Conservation (phyloP, 2,797 vertebrate species). For the Sebastes flavidus region DNA sequence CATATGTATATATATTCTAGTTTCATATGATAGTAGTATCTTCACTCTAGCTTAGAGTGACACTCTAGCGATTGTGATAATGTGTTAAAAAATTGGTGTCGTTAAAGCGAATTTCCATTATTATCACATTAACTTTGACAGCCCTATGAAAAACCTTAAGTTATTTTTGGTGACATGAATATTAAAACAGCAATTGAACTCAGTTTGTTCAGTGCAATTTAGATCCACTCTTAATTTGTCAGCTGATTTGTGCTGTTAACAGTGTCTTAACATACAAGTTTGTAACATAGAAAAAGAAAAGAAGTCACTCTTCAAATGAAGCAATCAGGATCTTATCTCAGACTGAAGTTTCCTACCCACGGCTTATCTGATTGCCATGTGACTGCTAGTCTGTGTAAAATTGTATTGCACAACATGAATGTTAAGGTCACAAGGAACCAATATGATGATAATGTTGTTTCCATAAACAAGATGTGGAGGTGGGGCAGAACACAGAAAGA, state of each 20-base stretch:
- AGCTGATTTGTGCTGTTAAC: not conserved
- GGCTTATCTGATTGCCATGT: conserved; percentile 28
- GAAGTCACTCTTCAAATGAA: not conserved
- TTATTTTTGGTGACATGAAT: not conserved
- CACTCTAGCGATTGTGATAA: too few relatives aligned
- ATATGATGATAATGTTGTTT: not conserved
- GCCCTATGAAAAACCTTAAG: not conserved
- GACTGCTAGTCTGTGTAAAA: conserved; percentile 6
- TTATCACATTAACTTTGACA: too few relatives aligned
- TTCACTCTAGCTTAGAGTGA: too few relatives aligned
- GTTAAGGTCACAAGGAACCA: conserved; percentile 17
- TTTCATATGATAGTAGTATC: too few relatives aligned
- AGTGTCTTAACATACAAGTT: not conserved
- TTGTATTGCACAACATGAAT: not conserved
- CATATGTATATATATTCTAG: too few relatives aligned
- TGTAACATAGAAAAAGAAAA: not conserved
- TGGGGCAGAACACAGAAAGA: not conserved
- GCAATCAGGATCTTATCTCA: conserved; percentile 22
- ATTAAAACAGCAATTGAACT: not conserved
- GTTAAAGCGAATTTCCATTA: too few relatives aligned
- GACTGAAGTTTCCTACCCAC: not conserved
- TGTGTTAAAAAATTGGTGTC: too few relatives aligned
- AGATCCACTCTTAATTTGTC: not conserved
- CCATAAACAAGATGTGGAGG: conserved; percentile 5
- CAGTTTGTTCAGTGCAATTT: not conserved